A percentile compares a stretch with the other conserved stretches of the same genome.
phyloP scores from a whole-genome alignment of 1,140 invertebrate species.

The Drosophila asahinai region DNA sequence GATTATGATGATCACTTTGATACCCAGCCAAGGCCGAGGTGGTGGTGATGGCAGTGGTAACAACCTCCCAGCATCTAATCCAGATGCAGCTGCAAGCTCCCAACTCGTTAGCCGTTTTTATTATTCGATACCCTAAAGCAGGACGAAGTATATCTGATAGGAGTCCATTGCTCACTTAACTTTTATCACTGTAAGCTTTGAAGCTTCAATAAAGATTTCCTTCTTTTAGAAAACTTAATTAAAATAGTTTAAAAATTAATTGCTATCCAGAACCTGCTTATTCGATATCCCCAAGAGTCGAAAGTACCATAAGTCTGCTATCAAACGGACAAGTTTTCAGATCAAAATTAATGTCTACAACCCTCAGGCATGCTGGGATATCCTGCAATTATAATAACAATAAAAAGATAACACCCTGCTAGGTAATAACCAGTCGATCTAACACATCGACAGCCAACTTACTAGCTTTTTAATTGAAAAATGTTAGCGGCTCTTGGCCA shows the following conservation, averaged over 20 bases:
- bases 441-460: constrained; percentile 23
- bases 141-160: constrained; percentile 2
- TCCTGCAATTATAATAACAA: neutral
- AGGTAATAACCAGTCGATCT: constrained; percentile 54
- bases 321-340: too few relatives aligned
- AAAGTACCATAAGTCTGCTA: too few relatives aligned
- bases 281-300: too few relatives aligned
- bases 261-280: too few relatives aligned
- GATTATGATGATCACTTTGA: constrained; percentile 70
- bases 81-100: constrained; percentile 64
- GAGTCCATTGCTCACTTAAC: too few relatives aligned
- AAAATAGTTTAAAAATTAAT: too few relatives aligned
- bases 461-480: constrained; percentile 78
- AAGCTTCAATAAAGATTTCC: too few relatives aligned
- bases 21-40: constrained; percentile 49
- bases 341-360: neutral
- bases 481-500: constrained; percentile 80
- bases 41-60: constrained; percentile 30
- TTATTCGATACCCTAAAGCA: constrained; percentile 24
- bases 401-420: neutral
- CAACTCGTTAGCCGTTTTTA: constrained; percentile 56
- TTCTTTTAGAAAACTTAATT: too few relatives aligned
- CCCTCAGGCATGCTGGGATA: too few relatives aligned
- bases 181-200: too few relatives aligned
- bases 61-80: constrained; percentile 62